Evolutionary conservation across 1,140 invertebrate genomes (phyloP), one percentile per base, ranked within the genome.

Genomic region (Vanessa tameamea): DNA sequence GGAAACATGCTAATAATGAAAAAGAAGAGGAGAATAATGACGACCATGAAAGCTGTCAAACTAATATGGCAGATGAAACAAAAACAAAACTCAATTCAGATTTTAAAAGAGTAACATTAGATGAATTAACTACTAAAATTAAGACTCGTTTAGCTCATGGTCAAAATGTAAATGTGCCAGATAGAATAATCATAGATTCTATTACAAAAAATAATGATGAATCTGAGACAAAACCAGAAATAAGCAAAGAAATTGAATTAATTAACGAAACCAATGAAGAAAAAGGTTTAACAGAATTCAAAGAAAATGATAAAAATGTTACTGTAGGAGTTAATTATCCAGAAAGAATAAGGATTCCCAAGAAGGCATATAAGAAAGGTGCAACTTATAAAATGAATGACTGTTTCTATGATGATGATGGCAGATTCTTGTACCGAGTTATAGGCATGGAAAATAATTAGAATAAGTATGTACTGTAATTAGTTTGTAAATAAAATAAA

Each of bases 361-460:
- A 94, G 69, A 93, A 94, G 66, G 87, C 94, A 14, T 94, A 90
- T 20, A 94, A 94, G 76, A 87, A 88, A 80, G 95, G 94, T 23
- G 94, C 93, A 47, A 96, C 95, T 15, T 96, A 96, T 81, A 95
- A 95, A 85, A 93, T 97, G 2, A 94, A 95, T 77, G 96, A 97
- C 91, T 95, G 95, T 78, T 97, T 95, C 89, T 97, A 97, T 87
- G 95, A 96, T 87, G 93, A 95, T 84, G 95, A 96, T 93, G 96
- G 96, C 0, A 92, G 93, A 87, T 96, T 97, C 93, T 93, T 97
- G 16, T 97, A 96, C 82, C 92, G 96, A 81, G 95, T 96, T 23
- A 95, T 96, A 43, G 96, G 95, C 72, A 94, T 96, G 93, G 82
- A 16, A 31, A 64, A 72, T 64, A 16, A 64, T 47, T 47, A 64